Conservation (phyloP, 2,113 vertebrate species). For the Oostethus manadensis region DNA sequence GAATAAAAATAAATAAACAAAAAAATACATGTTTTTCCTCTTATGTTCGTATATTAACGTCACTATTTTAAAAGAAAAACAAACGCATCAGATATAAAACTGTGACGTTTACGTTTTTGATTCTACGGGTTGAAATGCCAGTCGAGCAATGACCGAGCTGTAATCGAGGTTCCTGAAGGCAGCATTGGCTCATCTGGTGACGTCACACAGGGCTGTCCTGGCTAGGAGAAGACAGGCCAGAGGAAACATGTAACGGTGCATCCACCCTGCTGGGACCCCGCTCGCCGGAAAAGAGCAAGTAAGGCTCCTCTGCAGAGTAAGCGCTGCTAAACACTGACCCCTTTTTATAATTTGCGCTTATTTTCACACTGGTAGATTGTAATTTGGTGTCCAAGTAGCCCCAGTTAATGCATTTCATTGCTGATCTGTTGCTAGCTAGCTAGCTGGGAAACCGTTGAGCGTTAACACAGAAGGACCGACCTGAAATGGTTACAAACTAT, state of each 20-base stretch:
- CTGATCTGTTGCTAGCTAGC: slow-evolving; percentile 50
- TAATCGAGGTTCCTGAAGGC: slow-evolving; percentile 20
- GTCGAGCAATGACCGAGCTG: slow-evolving; percentile 16
- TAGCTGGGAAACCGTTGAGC: not conserved
- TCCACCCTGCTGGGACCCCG: slow-evolving; percentile 10
- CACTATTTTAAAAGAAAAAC: too few relatives aligned
- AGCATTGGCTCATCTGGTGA: slow-evolving; percentile 33
- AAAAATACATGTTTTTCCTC: too few relatives aligned
- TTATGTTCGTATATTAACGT: too few relatives aligned
- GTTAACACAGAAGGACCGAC: slow-evolving; percentile 8
- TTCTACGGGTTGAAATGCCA: not conserved
- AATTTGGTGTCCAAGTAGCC: not conserved
- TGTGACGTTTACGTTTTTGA: too few relatives aligned
- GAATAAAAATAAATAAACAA: too few relatives aligned
- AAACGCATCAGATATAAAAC: too few relatives aligned
- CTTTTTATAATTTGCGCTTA: not conserved
- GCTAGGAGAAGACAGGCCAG: slow-evolving; percentile 25
- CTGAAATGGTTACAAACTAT: not conserved
- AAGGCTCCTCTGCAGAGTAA: slow-evolving; percentile 23
- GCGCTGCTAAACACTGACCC: rapidly evolving
- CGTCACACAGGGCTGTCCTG: slow-evolving; percentile 32
- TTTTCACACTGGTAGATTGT: not conserved
- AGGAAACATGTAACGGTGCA: slow-evolving; percentile 46
- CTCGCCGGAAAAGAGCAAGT: slow-evolving; percentile 26
- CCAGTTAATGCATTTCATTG: slow-evolving; percentile 1